Evolutionary conservation across 2,797 vertebrate species (phyloP).

Genomic region (Syncerus caffer): DNA sequence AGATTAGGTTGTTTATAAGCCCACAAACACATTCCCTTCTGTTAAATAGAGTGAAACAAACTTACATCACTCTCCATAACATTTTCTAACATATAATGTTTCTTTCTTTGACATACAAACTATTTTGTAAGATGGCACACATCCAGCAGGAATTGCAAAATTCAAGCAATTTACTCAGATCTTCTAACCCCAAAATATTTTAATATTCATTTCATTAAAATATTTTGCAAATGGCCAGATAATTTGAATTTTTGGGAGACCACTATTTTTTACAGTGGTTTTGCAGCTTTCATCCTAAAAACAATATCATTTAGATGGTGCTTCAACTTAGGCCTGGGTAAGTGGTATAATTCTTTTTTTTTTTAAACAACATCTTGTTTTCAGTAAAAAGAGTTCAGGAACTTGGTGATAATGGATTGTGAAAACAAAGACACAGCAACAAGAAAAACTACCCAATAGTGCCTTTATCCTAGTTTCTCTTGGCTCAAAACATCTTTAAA

Average conservation of each 20-base stretch:
- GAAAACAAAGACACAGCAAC: constrained; percentile 41
- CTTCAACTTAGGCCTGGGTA: background rate
- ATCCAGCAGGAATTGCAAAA: background rate
- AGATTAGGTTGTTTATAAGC: background rate
- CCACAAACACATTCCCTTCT: background rate
- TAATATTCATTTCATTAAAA: constrained; percentile 18
- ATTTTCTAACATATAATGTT: constrained; percentile 18
- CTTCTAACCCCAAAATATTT: background rate
- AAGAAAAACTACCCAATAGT: background rate
- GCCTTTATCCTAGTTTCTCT: background rate
- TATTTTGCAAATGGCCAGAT: background rate
- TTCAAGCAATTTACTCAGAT: constrained; percentile 30
- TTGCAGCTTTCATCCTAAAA: constrained; percentile 3
- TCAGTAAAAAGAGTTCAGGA: constrained; percentile 30
- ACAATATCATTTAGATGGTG: background rate
- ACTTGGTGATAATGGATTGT: constrained; percentile 12
- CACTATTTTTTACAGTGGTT: background rate
- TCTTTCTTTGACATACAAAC: constrained; percentile 40
- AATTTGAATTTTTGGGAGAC: background rate
- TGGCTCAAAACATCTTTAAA: constrained; percentile 29
- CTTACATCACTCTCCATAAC: background rate
- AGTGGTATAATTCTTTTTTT: background rate
- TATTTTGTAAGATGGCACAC: constrained; percentile 11
- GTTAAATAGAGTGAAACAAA: constrained; percentile 25
- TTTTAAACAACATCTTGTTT: background rate